Conservation (phyloP, 2,113 vertebrate species). For the Cyprinodon tularosa region DNA sequence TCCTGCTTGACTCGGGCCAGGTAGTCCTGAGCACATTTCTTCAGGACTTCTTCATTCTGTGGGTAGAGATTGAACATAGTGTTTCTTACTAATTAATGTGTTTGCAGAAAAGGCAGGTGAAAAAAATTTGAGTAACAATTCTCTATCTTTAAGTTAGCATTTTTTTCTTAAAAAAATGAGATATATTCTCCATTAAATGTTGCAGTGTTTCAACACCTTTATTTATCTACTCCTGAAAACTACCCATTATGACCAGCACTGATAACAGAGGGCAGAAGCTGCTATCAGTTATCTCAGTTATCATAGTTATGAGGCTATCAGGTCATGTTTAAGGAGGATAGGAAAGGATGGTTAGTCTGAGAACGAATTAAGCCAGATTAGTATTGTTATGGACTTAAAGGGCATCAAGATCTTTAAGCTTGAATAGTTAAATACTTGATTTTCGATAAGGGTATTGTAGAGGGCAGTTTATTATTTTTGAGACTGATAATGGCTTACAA, state of each 20-base stretch:
- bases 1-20: constrained; percentile 92
- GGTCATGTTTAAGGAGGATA: too few species aligned
- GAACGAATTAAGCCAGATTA: too few species aligned
- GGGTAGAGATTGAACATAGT: constrained; percentile 5
- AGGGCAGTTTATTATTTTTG: too few species aligned
- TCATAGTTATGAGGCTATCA: too few species aligned
- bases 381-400: too few species aligned
- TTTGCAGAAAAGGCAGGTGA: not conserved
- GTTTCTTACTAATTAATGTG: not conserved
- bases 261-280: constrained; percentile 11
- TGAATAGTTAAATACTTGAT: too few species aligned
- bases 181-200: not conserved
- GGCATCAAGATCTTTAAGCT: too few species aligned
- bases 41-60: constrained; percentile 96
- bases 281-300: not conserved
- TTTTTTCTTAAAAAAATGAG: not conserved
- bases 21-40: constrained; percentile 97
- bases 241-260: not conserved
- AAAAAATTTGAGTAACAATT: not conserved
- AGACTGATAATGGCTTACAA: too few species aligned
- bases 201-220: not conserved
- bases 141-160: not conserved
- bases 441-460: too few species aligned
- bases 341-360: too few species aligned
- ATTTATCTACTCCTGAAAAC: constrained; percentile 6